A percentile compares a stretch with the other conserved stretches of the same genome.
phyloP scores from a whole-genome alignment of 2,113 vertebrate species.

The Catharus bicknelli region DNA sequence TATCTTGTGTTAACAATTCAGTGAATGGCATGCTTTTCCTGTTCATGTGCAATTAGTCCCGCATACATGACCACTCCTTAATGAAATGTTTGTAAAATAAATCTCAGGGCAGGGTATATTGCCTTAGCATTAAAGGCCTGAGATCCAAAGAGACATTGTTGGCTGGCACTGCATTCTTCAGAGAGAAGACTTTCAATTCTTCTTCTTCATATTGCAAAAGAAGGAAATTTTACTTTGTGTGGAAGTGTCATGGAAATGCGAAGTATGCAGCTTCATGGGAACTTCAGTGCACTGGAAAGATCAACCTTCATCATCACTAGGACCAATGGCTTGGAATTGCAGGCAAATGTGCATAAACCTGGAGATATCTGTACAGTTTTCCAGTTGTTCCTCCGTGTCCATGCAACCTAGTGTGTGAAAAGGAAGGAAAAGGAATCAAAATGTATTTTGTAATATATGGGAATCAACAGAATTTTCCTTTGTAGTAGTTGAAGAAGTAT shows the following conservation, averaged over 20 bases:
- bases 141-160: neutral
- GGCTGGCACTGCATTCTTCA: neutral
- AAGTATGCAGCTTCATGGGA: neutral
- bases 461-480: neutral
- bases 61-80: neutral
- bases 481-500: neutral
- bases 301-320: neutral
- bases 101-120: neutral
- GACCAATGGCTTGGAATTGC: neutral
- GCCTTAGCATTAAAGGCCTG: neutral
- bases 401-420: neutral
- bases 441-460: neutral
- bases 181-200: neutral
- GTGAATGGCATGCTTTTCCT: neutral
- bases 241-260: neutral
- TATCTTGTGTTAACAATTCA: neutral
- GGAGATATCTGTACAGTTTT: neutral
- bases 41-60: neutral
- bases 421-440: neutral
- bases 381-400: neutral
- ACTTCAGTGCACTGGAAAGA: neutral
- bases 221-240: neutral
- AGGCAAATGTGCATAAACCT: neutral
- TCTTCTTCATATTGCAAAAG: neutral
- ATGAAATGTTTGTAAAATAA: conserved; percentile 1